A percentile compares a stretch with the other conserved stretches of the same genome.
Evolutionary conservation across 1,140 invertebrate genomes (phyloP).

Genomic region (Littorina saxatilis): DNA sequence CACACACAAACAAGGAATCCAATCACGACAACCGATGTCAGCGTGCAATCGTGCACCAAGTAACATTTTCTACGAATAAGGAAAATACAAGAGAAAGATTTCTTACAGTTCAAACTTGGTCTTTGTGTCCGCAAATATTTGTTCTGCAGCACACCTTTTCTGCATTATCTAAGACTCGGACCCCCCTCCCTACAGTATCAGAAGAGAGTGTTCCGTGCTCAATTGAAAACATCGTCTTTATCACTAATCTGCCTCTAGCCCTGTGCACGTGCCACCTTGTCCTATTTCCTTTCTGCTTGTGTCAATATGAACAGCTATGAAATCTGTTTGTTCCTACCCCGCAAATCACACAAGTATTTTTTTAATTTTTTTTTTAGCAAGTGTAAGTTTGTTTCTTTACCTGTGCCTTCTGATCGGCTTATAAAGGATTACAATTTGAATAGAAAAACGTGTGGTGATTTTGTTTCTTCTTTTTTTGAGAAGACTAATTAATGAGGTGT

Average conservation of each 20-base stretch:
- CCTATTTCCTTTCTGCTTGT: neutral
- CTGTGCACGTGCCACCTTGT: neutral
- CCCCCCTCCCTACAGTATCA: too few species aligned
- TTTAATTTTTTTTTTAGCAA: too few species aligned
- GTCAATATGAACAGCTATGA: neutral
- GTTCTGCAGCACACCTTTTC: neutral
- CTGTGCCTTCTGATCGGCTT: too few species aligned
- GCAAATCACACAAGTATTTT: neutral
- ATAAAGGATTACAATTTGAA: too few species aligned
- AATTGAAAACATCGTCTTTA: neutral
- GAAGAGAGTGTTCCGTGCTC: neutral
- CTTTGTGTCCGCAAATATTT: slow-evolving; percentile 18
- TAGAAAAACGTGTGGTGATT: too few species aligned
- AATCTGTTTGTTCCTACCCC: slow-evolving; percentile 11
- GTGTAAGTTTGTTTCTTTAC: too few species aligned
- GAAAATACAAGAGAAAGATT: too few species aligned
- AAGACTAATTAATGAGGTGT: too few species aligned
- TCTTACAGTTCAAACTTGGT: slow-evolving; percentile 22
- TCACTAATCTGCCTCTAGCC: slow-evolving; percentile 1
- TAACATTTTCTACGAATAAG: too few species aligned
- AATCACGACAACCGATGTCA: too few species aligned
- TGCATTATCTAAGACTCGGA: neutral
- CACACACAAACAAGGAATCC: neutral
- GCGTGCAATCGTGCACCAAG: too few species aligned
- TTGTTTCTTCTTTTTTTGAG: too few species aligned